Evolutionary conservation across 2,888 invertebrate species (phyloP).

Genomic region (Physocephala rufipes): DNA sequence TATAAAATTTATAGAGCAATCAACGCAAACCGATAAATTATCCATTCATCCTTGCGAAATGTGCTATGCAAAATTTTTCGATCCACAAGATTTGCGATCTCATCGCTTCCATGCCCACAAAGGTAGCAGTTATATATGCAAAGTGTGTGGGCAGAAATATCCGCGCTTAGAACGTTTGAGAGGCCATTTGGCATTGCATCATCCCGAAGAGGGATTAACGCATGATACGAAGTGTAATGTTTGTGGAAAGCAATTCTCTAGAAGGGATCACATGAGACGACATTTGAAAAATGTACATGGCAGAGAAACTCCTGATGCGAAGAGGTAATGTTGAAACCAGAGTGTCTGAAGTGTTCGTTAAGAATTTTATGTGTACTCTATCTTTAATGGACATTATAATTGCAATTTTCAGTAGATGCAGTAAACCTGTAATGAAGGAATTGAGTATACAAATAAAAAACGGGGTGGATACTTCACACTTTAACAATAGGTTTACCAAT

Average conservation of each 20-base stretch:
- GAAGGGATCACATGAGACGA: constrained; percentile 66
- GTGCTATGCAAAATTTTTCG: constrained; percentile 58
- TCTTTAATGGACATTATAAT: too few relatives aligned
- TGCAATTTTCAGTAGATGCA: constrained; percentile 22
- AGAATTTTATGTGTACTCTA: too few relatives aligned
- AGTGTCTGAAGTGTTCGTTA: too few relatives aligned
- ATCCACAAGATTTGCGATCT: constrained; percentile 51
- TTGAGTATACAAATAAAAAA: constrained; percentile 45
- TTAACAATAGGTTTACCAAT: background rate
- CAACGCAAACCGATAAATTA: constrained; percentile 60
- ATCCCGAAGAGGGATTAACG: constrained; percentile 46
- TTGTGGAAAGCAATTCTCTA: constrained; percentile 58
- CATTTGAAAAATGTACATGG: constrained; percentile 66
- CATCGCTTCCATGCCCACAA: constrained; percentile 53
- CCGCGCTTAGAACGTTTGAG: constrained; percentile 65
- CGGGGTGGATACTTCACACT: constrained; percentile 16
- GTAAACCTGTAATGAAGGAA: constrained; percentile 45
- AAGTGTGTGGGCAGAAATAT: constrained; percentile 66
- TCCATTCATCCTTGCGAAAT: constrained; percentile 59
- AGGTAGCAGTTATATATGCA: constrained; percentile 56
- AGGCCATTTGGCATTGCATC: constrained; percentile 59
- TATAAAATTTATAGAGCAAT: constrained; percentile 34
- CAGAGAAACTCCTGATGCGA: constrained; percentile 4
- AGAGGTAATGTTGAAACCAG: constrained; percentile 16
- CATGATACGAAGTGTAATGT: constrained; percentile 26